These are phyloP conservation scores for Fregata magnificens DNA, from an alignment of 2,113 vertebrate species.

Conservation along the genomic window DNA sequence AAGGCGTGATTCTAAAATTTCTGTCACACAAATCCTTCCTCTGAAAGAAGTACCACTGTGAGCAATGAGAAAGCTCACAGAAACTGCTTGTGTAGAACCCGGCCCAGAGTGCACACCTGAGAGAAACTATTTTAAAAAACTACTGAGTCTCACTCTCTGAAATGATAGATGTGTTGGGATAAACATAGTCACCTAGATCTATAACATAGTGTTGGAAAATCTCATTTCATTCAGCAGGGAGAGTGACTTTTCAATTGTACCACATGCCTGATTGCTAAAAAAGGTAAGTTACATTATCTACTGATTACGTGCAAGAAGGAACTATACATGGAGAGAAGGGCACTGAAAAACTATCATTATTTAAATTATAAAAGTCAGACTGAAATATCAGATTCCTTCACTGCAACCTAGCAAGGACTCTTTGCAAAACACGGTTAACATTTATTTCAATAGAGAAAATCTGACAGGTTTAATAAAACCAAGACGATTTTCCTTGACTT, in stretches of 20 bases:
- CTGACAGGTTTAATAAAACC: slow-evolving; percentile 52
- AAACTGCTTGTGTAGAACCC: background rate
- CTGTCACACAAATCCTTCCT: background rate
- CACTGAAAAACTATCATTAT: slow-evolving; percentile 2
- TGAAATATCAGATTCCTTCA: slow-evolving; percentile 13
- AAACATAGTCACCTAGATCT: slow-evolving; percentile 42
- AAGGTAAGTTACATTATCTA: slow-evolving; percentile 22
- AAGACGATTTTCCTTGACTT: slow-evolving; percentile 54
- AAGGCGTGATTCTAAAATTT: background rate
- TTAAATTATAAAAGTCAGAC: slow-evolving; percentile 28
- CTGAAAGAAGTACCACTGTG: background rate
- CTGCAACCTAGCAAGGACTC: background rate
- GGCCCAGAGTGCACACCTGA: background rate
- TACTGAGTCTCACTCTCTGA: background rate
- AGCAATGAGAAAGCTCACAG: background rate
- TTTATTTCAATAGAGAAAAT: slow-evolving; percentile 44
- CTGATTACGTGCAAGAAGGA: slow-evolving; percentile 6
- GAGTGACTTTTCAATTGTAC: slow-evolving; percentile 10
- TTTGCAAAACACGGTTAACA: slow-evolving; percentile 21
- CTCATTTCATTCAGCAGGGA: background rate
- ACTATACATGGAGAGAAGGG: background rate
- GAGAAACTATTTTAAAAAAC: background rate
- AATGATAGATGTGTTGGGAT: slow-evolving; percentile 31
- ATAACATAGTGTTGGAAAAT: background rate
- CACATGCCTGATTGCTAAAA: background rate